A percentile compares a stretch with the other conserved stretches of the same genome.
phyloP scores from a whole-genome alignment of 2,113 vertebrate species.

The Polypterus senegalus region DNA sequence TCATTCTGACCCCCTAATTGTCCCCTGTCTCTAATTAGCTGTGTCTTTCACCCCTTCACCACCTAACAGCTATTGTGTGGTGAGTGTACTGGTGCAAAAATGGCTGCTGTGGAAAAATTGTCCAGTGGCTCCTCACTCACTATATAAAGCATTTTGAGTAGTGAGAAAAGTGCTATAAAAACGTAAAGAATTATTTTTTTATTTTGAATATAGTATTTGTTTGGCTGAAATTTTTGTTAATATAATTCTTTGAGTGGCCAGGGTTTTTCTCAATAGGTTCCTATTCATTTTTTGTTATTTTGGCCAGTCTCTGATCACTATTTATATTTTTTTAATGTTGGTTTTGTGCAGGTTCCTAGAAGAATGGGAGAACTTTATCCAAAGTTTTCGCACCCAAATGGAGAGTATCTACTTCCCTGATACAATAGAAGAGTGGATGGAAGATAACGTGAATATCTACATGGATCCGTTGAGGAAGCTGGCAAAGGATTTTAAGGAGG shows the following conservation, averaged over 20 bases:
- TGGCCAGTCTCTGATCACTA: background rate
- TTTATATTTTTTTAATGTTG: background rate
- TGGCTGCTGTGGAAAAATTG: too few species aligned
- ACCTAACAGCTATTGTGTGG: too few species aligned
- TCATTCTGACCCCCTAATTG: too few species aligned
- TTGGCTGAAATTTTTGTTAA: background rate
- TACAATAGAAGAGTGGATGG: constrained; percentile 60
- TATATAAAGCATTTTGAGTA: too few species aligned
- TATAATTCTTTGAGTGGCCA: background rate
- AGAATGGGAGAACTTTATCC: constrained; percentile 43
- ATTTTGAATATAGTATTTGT: background rate
- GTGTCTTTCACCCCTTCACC: too few species aligned
- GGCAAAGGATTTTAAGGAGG: constrained; percentile 37
- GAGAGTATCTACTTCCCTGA: constrained; percentile 47
- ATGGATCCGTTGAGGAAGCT: constrained; percentile 42
- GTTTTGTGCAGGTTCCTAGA: constrained; percentile 33
- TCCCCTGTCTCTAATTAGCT: too few species aligned
- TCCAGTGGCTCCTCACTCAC: too few species aligned
- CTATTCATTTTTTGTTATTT: background rate
- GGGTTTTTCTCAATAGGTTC: background rate
- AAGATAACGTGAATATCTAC: constrained; percentile 47
- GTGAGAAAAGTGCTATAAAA: too few species aligned
- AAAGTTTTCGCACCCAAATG: constrained; percentile 35
- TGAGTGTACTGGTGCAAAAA: too few species aligned
- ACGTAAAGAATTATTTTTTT: background rate